Conservation (phyloP, 2,797 vertebrate genomes). For the Balearica regulorum region DNA sequence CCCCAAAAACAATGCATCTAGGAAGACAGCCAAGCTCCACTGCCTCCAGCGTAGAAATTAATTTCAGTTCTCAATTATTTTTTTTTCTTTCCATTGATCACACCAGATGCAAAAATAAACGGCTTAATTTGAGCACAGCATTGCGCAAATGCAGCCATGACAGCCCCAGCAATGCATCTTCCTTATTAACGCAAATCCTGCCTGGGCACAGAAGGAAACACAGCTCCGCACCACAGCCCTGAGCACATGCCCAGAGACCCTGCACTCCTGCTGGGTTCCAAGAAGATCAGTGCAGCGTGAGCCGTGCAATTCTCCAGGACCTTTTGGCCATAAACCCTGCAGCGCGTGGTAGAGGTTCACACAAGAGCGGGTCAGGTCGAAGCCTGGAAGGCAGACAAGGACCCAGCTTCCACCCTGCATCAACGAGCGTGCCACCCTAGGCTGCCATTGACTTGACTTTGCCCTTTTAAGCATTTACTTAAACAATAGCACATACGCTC, state of each 20-base stretch:
- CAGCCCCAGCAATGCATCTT: not conserved
- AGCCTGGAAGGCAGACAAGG: not conserved
- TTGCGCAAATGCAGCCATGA: too few relatives aligned
- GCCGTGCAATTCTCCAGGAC: too few relatives aligned
- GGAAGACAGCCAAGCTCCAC: not conserved
- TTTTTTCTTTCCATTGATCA: not conserved
- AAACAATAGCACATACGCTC: not conserved
- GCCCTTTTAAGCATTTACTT: not conserved
- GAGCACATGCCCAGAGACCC: fast-evolving
- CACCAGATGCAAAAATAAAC: not conserved
- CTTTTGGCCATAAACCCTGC: too few relatives aligned
- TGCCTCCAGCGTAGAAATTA: too few relatives aligned
- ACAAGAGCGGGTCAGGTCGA: not conserved
- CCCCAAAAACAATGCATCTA: not conserved
- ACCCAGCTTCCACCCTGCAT: not conserved
- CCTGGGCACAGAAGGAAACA: too few relatives aligned
- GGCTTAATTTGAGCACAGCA: not conserved
- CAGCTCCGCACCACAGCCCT: not conserved
- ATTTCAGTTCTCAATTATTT: not conserved
- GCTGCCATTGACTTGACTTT: not conserved
- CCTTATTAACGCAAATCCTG: not conserved
- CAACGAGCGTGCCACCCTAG: fast-evolving
- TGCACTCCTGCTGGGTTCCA: fast-evolving
- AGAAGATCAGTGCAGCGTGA: fast-evolving
- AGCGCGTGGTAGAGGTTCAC: too few relatives aligned